Percentiles rank a stretch among this genome's conserved stretches.
Conservation (phyloP, 2,888 invertebrate species). For the Ophioninae sp. region DNA sequence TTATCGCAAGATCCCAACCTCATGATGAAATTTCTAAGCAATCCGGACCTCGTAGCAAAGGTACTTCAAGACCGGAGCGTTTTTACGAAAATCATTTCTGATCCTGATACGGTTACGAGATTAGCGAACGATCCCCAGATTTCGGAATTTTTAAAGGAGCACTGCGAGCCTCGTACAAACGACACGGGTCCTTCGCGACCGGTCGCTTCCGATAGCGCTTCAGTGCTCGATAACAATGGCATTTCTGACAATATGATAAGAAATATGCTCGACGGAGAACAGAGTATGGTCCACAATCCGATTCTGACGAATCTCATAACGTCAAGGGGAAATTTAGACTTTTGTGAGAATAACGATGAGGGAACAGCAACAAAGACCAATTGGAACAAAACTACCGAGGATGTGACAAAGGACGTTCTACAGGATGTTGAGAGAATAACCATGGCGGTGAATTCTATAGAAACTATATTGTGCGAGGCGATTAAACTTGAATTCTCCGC, state of each 20-base stretch:
- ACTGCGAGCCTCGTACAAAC: conserved; percentile 51
- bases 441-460: conserved; percentile 87
- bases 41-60: conserved; percentile 68
- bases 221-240: conserved; percentile 56
- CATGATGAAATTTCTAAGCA: conserved; percentile 61
- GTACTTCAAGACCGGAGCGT: conserved; percentile 73
- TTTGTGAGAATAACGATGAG: conserved; percentile 64
- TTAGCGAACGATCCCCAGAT: conserved; percentile 75
- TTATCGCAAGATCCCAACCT: conserved; percentile 68
- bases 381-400: conserved; percentile 72
- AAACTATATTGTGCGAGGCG: conserved; percentile 92
- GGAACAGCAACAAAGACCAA: conserved; percentile 50
- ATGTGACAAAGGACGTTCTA: conserved; percentile 85
- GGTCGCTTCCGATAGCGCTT: not conserved
- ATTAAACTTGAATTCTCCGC: conserved; percentile 92
- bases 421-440: conserved; percentile 84
- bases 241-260: conserved; percentile 69
- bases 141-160: conserved; percentile 70
- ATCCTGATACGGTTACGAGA: conserved; percentile 70
- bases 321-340: conserved; percentile 71
- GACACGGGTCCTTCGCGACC: conserved; percentile 17
- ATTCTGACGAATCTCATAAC: conserved; percentile 77
- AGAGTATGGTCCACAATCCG: conserved; percentile 72
- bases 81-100: conserved; percentile 73
- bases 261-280: conserved; percentile 68